Evolutionary conservation across 2,113 vertebrate species (phyloP).

Genomic region (Chaetodon auriga): DNA sequence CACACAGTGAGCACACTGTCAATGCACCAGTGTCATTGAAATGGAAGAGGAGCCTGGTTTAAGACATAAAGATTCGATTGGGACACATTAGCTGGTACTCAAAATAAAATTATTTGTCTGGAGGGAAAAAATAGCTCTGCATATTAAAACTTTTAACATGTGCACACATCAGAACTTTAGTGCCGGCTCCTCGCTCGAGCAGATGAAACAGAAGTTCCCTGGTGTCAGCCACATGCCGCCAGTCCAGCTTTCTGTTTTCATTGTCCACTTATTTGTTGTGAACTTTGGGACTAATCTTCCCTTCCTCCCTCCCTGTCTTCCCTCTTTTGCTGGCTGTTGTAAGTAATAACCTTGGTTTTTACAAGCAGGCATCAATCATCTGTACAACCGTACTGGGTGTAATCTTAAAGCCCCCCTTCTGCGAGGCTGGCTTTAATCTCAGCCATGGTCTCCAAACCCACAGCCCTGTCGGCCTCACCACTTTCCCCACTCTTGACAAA

Average conservation of each 20-base stretch:
- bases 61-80: conserved; percentile 1
- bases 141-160: conserved; percentile 20
- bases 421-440: conserved; percentile 81
- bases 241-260: conserved; percentile 49
- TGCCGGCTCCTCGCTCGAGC: neutral
- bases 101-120: conserved; percentile 36
- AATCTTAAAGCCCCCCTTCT: conserved; percentile 81
- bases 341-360: conserved; percentile 81
- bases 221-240: conserved; percentile 39
- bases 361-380: conserved; percentile 83
- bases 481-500: conserved; percentile 80
- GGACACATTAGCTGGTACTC: conserved; percentile 31
- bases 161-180: conserved; percentile 1
- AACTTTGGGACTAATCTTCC: conserved; percentile 73
- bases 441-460: conserved; percentile 75
- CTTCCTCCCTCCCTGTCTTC: conserved; percentile 43
- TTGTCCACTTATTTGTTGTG: conserved; percentile 75
- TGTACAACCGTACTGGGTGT: conserved; percentile 76
- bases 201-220: conserved; percentile 36
- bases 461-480: conserved; percentile 72
- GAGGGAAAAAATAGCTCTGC: neutral
- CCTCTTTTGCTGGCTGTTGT: conserved; percentile 65
- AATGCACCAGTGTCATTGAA: neutral
- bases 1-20: neutral
- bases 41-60: neutral